Base-by-base conservation (phyloP, 2,113 vertebrate species). In the Stercorarius parasiticus region DNA sequence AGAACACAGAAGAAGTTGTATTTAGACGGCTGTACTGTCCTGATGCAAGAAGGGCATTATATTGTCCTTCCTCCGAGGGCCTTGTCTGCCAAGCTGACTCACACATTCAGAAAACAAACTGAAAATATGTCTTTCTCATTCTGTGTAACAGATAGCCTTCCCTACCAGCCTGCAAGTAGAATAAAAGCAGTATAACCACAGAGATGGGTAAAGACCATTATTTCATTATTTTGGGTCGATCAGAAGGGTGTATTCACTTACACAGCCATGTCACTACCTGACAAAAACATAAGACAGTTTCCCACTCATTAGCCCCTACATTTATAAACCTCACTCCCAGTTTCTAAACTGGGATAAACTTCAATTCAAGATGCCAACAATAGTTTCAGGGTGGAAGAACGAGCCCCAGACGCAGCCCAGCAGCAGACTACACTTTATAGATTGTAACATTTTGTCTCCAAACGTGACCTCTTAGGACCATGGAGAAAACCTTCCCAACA, bases 321-420 rank as follows among this genome's bases (percentile, higher is more conserved):
- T 47, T 79, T 64, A 14, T 18, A 49, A 18, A 13, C 22, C 17
- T 73, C 32, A 64, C 15, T 38, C 11, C 14, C 23, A 34, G 26
- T 49, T 94, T 89, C 84, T 72, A 12, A 92, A 83, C 13, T 21
- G 38, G 19, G 42, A 50, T 2, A 1, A 32, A 30, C 36, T 38
- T 66, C 52, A 85, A 25, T 29, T 85, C 30, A n/a, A 86, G 49
- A 62, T 19, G 4, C 11, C 29, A 74, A 61, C 10, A 89, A 22
- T 22, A 71, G 64, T 30, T 87, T 34, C 13, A 8, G 15, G 29
- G 42, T 18, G 22, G 76, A 67, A 78, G 79, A 91, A 55, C 2
- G 6, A 71, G 13, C 13, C 32, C 27, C 19, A 52, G 34, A 38
- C 16, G 32, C 8, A 0, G 12, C 13, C 34, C 1, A 1, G 11